Conservation (phyloP, 2,797 vertebrate genomes). For the Ceryle rudis region DNA sequence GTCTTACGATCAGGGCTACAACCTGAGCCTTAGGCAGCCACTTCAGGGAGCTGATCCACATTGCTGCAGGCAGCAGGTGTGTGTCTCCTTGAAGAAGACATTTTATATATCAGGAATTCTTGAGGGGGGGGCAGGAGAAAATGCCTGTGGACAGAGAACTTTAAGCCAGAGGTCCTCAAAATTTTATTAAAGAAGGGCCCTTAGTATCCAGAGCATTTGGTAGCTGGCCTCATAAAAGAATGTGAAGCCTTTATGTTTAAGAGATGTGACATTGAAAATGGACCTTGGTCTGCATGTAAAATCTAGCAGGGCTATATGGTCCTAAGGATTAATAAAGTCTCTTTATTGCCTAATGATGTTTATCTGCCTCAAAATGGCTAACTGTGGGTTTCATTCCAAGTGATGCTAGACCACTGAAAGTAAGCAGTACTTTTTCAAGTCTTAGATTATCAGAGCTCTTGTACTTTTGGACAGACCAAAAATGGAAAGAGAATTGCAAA, state of each 20-base stretch:
- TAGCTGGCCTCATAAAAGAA: not conserved
- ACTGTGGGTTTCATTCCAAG: not conserved
- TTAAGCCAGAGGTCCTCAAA: not conserved
- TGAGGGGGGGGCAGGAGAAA: fast-evolving
- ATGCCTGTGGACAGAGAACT: not conserved
- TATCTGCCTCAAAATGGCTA: not conserved
- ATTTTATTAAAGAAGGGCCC: not conserved
- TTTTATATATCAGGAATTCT: not conserved
- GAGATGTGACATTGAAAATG: not conserved
- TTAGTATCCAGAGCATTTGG: not conserved
- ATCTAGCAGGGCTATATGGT: not conserved
- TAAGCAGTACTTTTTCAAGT: not conserved
- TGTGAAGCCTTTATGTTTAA: not conserved
- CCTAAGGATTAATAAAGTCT: not conserved
- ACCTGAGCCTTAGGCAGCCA: not conserved
- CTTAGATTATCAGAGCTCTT: not conserved
- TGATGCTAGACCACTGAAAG: not conserved
- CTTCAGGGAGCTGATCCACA: not conserved
- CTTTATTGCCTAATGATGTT: not conserved
- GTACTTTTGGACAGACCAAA: not conserved
- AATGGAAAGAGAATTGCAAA: not conserved
- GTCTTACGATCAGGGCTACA: not conserved
- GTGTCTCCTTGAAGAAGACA: not conserved
- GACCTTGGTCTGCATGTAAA: not conserved
- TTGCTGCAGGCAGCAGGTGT: not conserved